Evolutionary conservation across 2,888 invertebrate species (phyloP).

Genomic region (Drosophila tripunctata): DNA sequence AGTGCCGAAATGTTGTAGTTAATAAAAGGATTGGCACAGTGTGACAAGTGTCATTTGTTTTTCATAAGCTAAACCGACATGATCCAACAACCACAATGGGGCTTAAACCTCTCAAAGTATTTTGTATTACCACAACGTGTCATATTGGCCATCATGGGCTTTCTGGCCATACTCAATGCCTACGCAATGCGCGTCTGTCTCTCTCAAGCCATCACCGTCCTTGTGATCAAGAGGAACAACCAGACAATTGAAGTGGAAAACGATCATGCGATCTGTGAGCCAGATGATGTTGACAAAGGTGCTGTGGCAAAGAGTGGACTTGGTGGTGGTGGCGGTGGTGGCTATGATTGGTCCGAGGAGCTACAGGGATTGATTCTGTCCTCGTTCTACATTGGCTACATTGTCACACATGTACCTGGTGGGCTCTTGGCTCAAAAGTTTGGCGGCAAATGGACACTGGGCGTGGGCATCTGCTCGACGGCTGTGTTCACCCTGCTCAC

Average conservation of each 20-base stretch:
- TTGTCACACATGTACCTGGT: constrained; percentile 92
- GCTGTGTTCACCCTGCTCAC: constrained; percentile 93
- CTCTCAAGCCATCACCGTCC: constrained; percentile 89
- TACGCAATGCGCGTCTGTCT: constrained; percentile 91
- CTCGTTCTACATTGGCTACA: constrained; percentile 94
- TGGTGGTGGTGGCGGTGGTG: too few relatives aligned
- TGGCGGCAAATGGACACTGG: constrained; percentile 93
- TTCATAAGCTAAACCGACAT: too few relatives aligned
- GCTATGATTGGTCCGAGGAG: constrained; percentile 88
- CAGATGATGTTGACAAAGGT: constrained; percentile 65
- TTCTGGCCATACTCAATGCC: constrained; percentile 89
- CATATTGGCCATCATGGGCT: constrained; percentile 89
- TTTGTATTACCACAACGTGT: constrained; percentile 86
- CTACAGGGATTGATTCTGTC: constrained; percentile 91
- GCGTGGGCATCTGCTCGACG: constrained; percentile 92
- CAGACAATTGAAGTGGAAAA: constrained; percentile 49
- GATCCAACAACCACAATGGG: too few relatives aligned
- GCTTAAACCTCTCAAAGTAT: too few relatives aligned
- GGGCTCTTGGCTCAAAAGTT: constrained; percentile 92
- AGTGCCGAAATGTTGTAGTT: too few relatives aligned
- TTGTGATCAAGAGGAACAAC: constrained; percentile 85
- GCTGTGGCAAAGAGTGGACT: not conserved
- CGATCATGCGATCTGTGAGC: constrained; percentile 62
- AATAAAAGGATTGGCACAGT: too few relatives aligned
- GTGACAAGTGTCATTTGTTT: too few relatives aligned